Base-by-base conservation (phyloP, 2,113 vertebrate species). In the Cynocephalus volans region DNA sequence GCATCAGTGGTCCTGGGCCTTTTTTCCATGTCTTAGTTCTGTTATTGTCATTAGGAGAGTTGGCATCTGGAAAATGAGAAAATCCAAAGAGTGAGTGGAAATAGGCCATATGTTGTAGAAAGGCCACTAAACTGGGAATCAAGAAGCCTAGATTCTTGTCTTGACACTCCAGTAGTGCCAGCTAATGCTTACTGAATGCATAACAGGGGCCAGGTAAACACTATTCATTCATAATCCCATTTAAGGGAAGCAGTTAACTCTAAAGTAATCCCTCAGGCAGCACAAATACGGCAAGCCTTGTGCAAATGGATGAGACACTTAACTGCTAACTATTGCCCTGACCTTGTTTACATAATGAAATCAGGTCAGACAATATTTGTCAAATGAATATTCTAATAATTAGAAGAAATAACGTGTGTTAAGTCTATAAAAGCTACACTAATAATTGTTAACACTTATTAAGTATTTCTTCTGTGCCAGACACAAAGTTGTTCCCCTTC, bases 21-120 rank as follows among this genome's bases (percentile, higher is more conserved):
- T 83, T n/a, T 56, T 93, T 92, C 8, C 3, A 3, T 36, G 18
- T 75, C 48, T 94, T 88, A 67, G 2, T 54, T 97, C 80, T 92
- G 33, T 88, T 54, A 62, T 28, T 93, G 13, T 21, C 58, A 36
- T 77, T 85, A 70, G 18, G n/a, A 33, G 50, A 36, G 5, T 72
- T 90, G 24, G 45, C 62, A 85, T 76, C 11, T 89, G 24, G 41
- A 83, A 93, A 88, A 86, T 45, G 13, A 72, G 52, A 33, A 60
- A 92, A 73, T 85, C 21, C 1, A 81, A 89, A 5, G 12, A 62
- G 1, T 21, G 5, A 21, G 17, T 58, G 23, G 26, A 79, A 83
- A 24, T 31, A 15, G 45, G 21, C 5, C 26, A 31, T 60, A 28
- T 50, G 19, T 75, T 80, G 3, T 36, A 67, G 62, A 56, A 24